Base-by-base conservation (phyloP, 2,113 vertebrate genomes). In the Gallinago undulata region DNA sequence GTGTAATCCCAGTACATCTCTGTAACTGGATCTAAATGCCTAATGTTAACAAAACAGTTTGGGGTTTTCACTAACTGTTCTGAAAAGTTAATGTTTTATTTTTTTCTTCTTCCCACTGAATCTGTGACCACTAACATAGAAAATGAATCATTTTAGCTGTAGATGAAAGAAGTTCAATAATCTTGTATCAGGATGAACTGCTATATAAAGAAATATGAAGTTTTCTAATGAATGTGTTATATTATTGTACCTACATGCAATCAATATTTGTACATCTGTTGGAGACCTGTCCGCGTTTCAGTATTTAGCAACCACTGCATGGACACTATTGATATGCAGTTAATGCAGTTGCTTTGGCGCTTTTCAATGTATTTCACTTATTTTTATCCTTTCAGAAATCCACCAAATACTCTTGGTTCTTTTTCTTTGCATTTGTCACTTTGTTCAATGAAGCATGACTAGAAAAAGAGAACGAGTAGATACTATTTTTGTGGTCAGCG, bases 401-500 rank as follows among this genome's bases (percentile, higher is more conserved):
- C 96, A 96, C 96, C 96, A 96, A 73, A 97, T 94, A 95, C 90
- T 97, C 89, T 87, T 48, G 66, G 89, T 96, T 97, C 84, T 94
- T 96, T 95, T 97, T 81, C 95, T 97, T 97, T 83, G 96, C 97
- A 98, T 97, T 97, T 96, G 97, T 96, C 96, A 98, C 97, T 98
- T 98, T 97, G 97, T 94, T 97, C 95, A 93, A 90, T 96, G 96
- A 89, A 98, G 98, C 98, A 98, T 98, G 98, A 97, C 96, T 90
- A 96, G 96, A 96, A 92, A 92, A 93, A 84, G 89, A 96, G 91
- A 96, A 97, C 35, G 83, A 96, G 94, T 82, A 96, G 92, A 97
- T 96, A 97, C 96, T 98, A 98, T 98, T 99, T 98, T 98, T 98
- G 98, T 99, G 98, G 98, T 98, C 98, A 98, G 98, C 98, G 53